phyloP scores from a whole-genome alignment of 2,888 invertebrate genomes.

The Rhorus exstirpatorius region DNA sequence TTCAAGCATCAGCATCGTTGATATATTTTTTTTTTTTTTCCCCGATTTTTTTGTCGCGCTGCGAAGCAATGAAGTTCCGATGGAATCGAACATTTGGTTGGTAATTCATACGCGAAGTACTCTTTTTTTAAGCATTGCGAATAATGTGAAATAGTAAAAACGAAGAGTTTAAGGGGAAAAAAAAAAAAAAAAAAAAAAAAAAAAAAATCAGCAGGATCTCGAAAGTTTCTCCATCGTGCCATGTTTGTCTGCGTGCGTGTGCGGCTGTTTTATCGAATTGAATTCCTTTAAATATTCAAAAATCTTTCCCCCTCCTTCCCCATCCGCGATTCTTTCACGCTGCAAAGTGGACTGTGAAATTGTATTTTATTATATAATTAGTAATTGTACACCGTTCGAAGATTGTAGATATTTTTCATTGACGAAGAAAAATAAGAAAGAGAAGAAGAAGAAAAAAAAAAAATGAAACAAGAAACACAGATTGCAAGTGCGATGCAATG shows the following conservation, averaged over 20 bases:
- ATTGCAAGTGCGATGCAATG: slow-evolving; percentile 85
- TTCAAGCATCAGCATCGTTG: no score
- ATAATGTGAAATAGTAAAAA: slow-evolving; percentile 25
- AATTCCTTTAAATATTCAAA: slow-evolving; percentile 30
- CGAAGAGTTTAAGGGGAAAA: neutral
- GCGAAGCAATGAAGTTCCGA: no score
- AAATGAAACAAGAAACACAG: slow-evolving; percentile 72
- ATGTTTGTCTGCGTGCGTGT: slow-evolving; percentile 57
- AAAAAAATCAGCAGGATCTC: slow-evolving; percentile 50
- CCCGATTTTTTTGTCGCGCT: no score
- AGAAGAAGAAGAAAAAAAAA: slow-evolving; percentile 63
- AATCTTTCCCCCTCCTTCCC: slow-evolving; percentile 63
- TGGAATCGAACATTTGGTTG: no score
- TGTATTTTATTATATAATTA: slow-evolving; percentile 78
- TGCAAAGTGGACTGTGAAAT: slow-evolving; percentile 81
- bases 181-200: slow-evolving; percentile 21
- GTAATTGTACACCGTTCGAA: slow-evolving; percentile 75
- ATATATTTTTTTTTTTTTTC: no score
- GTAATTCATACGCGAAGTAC: no score
- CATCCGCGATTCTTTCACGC: slow-evolving; percentile 77
- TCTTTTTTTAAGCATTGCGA: slow-evolving; percentile 12
- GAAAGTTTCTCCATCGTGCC: slow-evolving; percentile 66
- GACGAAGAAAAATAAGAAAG: slow-evolving; percentile 80
- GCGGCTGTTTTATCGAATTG: slow-evolving; percentile 51
- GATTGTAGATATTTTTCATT: slow-evolving; percentile 79